phyloP scores from a whole-genome alignment of 2,797 vertebrate species.

The Typhlichthys subterraneus region DNA sequence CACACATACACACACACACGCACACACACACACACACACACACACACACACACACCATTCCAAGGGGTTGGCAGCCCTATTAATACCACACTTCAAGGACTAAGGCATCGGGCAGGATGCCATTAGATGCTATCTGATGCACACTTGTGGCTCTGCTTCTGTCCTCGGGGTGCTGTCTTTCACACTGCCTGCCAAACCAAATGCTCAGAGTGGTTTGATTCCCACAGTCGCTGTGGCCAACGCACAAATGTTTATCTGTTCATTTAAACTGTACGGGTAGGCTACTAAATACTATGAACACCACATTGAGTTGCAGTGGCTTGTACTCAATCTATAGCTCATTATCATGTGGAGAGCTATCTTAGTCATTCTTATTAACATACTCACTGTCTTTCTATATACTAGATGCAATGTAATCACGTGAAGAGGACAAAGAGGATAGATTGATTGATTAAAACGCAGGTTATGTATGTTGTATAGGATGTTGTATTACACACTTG shows the following conservation, averaged over 20 bases:
- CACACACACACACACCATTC: constrained; percentile 68
- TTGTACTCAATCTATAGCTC: no score
- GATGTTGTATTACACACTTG: no score
- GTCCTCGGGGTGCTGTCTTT: constrained; percentile 64
- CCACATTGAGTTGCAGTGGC: no score
- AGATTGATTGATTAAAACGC: no score
- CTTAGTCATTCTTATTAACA: no score
- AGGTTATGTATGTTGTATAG: no score
- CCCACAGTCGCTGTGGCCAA: constrained; percentile 42
- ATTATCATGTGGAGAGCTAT: no score
- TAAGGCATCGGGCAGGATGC: constrained; percentile 58
- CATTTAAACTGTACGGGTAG: background rate
- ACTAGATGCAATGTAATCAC: no score
- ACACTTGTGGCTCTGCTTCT: constrained; percentile 70
- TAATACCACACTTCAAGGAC: constrained; percentile 75
- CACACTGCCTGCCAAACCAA: constrained; percentile 59
- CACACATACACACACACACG: background rate
- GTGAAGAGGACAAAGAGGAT: no score
- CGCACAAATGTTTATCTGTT: constrained; percentile 31
- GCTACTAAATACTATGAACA: background rate
- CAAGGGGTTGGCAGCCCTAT: constrained; percentile 73
- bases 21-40: constrained; percentile 5
- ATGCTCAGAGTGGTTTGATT: constrained; percentile 63
- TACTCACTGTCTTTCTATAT: no score
- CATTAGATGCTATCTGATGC: constrained; percentile 73